A percentile compares a stretch with the other conserved stretches of the same genome.
These are phyloP conservation scores for Otis tarda DNA, from an alignment of 2,113 vertebrate genomes.

Conservation along the genomic window DNA sequence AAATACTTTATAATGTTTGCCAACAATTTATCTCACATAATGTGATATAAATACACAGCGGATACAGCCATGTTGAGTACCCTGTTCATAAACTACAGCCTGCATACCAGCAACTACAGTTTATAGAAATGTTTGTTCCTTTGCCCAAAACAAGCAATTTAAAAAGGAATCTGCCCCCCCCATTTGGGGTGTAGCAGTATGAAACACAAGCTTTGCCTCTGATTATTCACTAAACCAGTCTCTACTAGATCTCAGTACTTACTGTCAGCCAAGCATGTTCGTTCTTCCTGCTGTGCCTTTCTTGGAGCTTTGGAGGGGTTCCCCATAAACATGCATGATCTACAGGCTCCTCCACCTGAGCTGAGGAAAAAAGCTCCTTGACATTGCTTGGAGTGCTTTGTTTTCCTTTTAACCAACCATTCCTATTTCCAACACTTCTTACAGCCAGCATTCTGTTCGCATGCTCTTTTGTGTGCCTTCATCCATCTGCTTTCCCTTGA, in stretches of 20 bases:
- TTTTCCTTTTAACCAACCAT: background rate
- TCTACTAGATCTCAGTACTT: too few relatives aligned
- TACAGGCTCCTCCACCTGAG: background rate
- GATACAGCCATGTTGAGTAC: background rate
- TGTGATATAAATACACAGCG: constrained; percentile 62
- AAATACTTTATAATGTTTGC: constrained; percentile 73
- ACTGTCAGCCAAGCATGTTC: background rate
- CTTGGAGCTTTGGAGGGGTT: background rate
- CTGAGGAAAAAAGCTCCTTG: background rate
- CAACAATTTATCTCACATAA: constrained; percentile 65
- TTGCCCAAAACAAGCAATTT: background rate
- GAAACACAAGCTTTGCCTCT: background rate
- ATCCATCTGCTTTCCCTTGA: background rate
- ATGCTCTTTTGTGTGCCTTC: background rate
- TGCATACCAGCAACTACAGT: background rate
- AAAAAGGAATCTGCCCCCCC: background rate
- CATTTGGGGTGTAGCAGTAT: rapidly evolving
- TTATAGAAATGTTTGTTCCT: background rate
- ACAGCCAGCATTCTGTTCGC: background rate
- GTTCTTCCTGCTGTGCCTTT: background rate
- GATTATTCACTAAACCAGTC: background rate
- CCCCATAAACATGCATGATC: background rate
- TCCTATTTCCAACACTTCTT: background rate
- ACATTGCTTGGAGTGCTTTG: background rate
- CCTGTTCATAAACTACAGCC: constrained; percentile 30